These are phyloP conservation scores for Portevinia maculata DNA, from an alignment of 2,888 invertebrate species.

Conservation along the genomic window DNA sequence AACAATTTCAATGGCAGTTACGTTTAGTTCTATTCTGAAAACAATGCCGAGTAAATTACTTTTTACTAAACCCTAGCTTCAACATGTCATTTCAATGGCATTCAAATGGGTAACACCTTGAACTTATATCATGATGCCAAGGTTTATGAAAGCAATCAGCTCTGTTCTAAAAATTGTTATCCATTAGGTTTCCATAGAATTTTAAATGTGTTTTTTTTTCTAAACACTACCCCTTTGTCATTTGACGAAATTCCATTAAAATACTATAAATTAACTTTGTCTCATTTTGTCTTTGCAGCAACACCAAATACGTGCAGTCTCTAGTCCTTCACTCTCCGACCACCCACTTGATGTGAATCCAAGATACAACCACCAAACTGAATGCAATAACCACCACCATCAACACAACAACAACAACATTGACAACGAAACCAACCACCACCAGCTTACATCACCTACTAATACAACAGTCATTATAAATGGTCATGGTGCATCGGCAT, in stretches of 20 bases:
- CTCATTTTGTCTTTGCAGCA: slow-evolving; percentile 76
- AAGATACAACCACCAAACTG: slow-evolving; percentile 55
- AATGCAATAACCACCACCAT: slow-evolving; percentile 61
- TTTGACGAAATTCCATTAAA: slow-evolving; percentile 61
- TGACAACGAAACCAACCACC: slow-evolving; percentile 34
- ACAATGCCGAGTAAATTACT: background rate
- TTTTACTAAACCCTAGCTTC: background rate
- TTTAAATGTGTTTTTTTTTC: slow-evolving; percentile 15
- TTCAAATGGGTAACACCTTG: slow-evolving; percentile 31
- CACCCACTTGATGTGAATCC: slow-evolving; percentile 73
- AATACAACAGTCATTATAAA: slow-evolving; percentile 51
- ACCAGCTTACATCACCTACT: slow-evolving; percentile 47
- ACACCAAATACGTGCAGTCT: slow-evolving; percentile 82
- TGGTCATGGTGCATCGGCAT: slow-evolving; percentile 61
- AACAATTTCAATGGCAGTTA: slow-evolving; percentile 21
- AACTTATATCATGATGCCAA: slow-evolving; percentile 43
- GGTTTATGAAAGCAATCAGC: slow-evolving; percentile 18
- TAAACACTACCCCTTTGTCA: slow-evolving; percentile 37
- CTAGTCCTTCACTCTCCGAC: slow-evolving; percentile 82
- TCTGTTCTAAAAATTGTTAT: slow-evolving; percentile 25
- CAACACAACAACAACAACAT: slow-evolving; percentile 57
- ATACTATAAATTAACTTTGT: slow-evolving; percentile 50
- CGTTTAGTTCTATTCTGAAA: slow-evolving; percentile 7
- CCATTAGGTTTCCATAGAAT: slow-evolving; percentile 15
- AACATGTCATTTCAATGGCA: background rate